These are phyloP conservation scores for Tapera naevia DNA, from an alignment of 2,797 vertebrate species.

Conservation along the genomic window DNA sequence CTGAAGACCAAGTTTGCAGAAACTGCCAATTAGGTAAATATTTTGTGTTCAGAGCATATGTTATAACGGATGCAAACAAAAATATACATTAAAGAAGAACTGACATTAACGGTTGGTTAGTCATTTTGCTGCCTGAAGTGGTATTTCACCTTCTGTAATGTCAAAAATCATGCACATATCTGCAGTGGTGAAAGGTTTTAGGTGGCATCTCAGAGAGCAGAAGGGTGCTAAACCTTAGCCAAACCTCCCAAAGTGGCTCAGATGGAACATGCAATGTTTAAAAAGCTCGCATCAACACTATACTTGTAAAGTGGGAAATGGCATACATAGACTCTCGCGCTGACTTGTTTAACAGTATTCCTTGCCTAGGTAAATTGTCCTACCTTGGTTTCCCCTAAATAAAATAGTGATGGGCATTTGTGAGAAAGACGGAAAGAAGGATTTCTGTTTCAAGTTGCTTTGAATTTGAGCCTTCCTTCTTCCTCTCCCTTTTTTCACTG, in stretches of 20 bases:
- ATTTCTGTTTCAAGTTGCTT: neutral
- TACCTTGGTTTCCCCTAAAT: neutral
- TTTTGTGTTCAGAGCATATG: neutral
- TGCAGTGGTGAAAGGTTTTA: neutral
- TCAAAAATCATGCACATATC: neutral
- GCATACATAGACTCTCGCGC: fast-evolving
- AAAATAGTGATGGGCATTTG: neutral
- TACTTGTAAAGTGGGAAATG: neutral
- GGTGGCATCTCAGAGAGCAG: neutral
- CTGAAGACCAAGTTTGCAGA: neutral
- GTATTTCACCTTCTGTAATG: neutral
- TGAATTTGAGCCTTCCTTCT: neutral
- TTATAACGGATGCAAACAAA: neutral
- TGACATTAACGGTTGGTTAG: neutral
- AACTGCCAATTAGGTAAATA: neutral
- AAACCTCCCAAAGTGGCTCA: neutral
- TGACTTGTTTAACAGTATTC: neutral
- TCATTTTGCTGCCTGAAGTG: neutral
- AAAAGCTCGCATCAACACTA: neutral
- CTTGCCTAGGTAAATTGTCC: neutral
- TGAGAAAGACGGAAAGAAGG: neutral
- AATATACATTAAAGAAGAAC: neutral
- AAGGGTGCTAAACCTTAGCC: neutral
- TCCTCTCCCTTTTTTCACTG: neutral
- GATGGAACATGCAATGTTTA: neutral